These are phyloP conservation scores for Pseudochromis fuscus DNA, from an alignment of 2,797 vertebrate species.

Conservation along the genomic window DNA sequence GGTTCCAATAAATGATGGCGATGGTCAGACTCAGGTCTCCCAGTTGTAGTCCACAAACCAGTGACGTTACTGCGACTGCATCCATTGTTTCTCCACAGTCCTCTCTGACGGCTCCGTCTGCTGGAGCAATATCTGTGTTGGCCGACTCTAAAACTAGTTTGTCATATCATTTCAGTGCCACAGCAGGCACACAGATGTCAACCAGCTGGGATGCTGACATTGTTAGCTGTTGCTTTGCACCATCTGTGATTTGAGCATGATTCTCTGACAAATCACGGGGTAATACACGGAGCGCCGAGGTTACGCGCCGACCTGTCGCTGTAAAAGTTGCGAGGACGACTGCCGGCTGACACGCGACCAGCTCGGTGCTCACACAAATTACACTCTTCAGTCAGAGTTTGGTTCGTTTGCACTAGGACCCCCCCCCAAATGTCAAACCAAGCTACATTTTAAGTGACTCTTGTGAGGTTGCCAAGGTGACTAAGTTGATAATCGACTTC, in stretches of 20 bases:
- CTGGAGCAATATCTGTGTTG: background rate
- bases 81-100: too few species aligned
- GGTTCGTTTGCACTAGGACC: too few species aligned
- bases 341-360: background rate
- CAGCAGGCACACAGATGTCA: constrained; percentile 17
- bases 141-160: constrained; percentile 6
- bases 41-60: too few species aligned
- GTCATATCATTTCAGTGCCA: constrained; percentile 13
- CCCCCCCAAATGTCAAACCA: background rate
- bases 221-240: constrained; percentile 27
- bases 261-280: background rate
- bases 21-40: too few species aligned
- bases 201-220: constrained; percentile 25
- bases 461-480: background rate
- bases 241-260: constrained; percentile 26
- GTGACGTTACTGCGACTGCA: too few species aligned
- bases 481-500: background rate
- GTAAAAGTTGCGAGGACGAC: background rate
- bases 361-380: constrained; percentile 3
- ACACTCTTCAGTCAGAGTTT: too few species aligned
- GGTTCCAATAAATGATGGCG: too few species aligned
- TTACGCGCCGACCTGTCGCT: constrained; percentile 5
- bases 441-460: background rate
- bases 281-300: background rate
- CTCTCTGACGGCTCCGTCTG: too few species aligned